Percentiles rank a stretch among this genome's conserved stretches.
These are phyloP conservation scores for Leucophenga montana DNA, from an alignment of 2,888 invertebrate genomes.

Conservation along the genomic window DNA sequence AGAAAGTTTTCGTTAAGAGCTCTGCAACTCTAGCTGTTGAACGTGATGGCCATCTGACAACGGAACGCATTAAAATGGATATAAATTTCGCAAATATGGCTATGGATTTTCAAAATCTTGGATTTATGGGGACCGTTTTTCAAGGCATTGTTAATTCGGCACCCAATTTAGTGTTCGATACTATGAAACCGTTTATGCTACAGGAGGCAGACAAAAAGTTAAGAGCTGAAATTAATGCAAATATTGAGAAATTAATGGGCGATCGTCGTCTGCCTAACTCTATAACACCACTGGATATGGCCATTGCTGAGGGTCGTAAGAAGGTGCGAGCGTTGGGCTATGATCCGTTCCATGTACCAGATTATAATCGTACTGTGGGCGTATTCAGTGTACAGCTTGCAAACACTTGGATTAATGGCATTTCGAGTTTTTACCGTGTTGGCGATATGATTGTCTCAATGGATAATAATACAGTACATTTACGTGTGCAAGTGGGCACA, in stretches of 20 bases:
- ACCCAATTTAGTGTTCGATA: constrained; percentile 87
- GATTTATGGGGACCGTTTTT: constrained; percentile 81
- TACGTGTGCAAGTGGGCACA: constrained; percentile 82
- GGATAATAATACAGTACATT: constrained; percentile 79
- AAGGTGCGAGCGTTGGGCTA: constrained; percentile 78
- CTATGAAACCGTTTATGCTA: constrained; percentile 88
- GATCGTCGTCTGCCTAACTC: constrained; percentile 87
- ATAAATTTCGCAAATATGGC: constrained; percentile 83
- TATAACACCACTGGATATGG: constrained; percentile 88
- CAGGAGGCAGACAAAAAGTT: constrained; percentile 84
- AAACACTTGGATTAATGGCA: constrained; percentile 85
- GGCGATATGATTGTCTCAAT: constrained; percentile 84
- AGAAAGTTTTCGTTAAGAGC: constrained; percentile 80
- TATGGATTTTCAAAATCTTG: constrained; percentile 86
- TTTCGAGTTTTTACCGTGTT: constrained; percentile 86
- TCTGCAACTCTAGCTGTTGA: constrained; percentile 82
- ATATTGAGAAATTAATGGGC: constrained; percentile 80
- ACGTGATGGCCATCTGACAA: constrained; percentile 82
- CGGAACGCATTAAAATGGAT: constrained; percentile 86
- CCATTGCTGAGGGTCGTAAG: constrained; percentile 82
- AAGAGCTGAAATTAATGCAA: constrained; percentile 82
- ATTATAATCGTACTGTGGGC: constrained; percentile 82
- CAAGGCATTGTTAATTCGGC: constrained; percentile 87
- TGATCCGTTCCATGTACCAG: constrained; percentile 84
- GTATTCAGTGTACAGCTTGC: constrained; percentile 80